These are phyloP conservation scores for Pachycephala philippinensis DNA, from an alignment of 2,113 vertebrate species.

Conservation along the genomic window DNA sequence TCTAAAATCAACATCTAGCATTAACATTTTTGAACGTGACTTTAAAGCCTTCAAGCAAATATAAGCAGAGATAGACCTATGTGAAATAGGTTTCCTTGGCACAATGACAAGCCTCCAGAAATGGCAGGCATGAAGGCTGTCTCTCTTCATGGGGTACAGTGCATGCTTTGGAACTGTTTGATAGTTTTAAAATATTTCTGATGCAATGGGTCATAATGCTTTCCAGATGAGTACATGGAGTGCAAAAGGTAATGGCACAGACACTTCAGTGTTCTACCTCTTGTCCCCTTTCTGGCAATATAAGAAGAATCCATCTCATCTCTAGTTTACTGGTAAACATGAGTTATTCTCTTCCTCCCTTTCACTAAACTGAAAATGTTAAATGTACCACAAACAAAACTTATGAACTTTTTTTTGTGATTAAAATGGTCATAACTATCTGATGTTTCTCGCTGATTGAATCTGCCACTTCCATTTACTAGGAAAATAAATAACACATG, in stretches of 20 bases:
- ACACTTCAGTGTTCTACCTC: conserved; percentile 55
- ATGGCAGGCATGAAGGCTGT: conserved; percentile 61
- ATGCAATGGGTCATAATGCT: conserved; percentile 68
- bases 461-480: conserved; percentile 95
- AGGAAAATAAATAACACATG: conserved; percentile 98
- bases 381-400: conserved; percentile 82
- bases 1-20: conserved; percentile 88
- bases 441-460: conserved; percentile 96
- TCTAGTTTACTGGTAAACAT: conserved; percentile 81
- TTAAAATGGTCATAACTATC: conserved; percentile 95
- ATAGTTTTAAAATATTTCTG: conserved; percentile 75
- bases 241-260: conserved; percentile 65
- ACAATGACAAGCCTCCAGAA: conserved; percentile 59
- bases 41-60: conserved; percentile 64
- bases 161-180: conserved; percentile 72
- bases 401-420: conserved; percentile 86
- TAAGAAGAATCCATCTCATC: conserved; percentile 60
- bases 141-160: conserved; percentile 55
- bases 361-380: conserved; percentile 77
- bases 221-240: conserved; percentile 70
- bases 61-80: conserved; percentile 61
- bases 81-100: conserved; percentile 66
- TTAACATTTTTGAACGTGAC: conserved; percentile 80
- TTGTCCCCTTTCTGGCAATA: neutral
- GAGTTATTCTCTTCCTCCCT: conserved; percentile 56